Percentiles rank a stretch among this genome's conserved stretches.
phyloP scores from a whole-genome alignment of 2,113 vertebrate species.

The Notechis scutatus region DNA sequence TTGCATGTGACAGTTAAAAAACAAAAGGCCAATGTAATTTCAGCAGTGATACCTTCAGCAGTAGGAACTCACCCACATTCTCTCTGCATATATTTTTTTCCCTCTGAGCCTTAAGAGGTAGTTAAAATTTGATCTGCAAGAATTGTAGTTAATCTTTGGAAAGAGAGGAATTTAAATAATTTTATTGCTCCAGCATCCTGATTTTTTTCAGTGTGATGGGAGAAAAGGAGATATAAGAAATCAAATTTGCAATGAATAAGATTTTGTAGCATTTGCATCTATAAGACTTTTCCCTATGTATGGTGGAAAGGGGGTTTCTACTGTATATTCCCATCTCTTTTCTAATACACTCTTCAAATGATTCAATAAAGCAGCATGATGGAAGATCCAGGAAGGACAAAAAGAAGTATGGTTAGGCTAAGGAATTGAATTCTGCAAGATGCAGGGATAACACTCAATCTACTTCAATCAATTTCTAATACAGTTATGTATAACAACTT shows the following conservation, averaged over 20 bases:
- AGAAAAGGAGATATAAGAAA: not conserved
- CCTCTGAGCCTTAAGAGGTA: constrained; percentile 24
- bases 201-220: not conserved
- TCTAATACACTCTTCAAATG: not conserved
- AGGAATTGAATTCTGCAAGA: not conserved
- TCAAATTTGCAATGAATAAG: not conserved
- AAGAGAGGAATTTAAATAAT: constrained; percentile 17
- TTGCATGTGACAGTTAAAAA: constrained; percentile 54
- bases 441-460: not conserved
- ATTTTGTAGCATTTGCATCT: not conserved
- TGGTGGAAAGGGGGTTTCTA: not conserved
- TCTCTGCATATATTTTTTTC: not conserved
- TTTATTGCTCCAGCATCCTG: constrained; percentile 1
- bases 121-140: constrained; percentile 31
- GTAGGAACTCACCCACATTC: not conserved
- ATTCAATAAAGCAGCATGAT: not conserved
- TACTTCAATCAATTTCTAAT: not conserved
- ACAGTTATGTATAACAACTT: too few species aligned
- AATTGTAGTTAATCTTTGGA: constrained; percentile 15
- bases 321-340: not conserved
- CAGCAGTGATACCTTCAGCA: constrained; percentile 28
- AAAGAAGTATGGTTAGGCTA: not conserved
- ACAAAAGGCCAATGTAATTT: constrained; percentile 51
- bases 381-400: not conserved
- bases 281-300: not conserved